Evolutionary conservation across 2,888 invertebrate species (phyloP).

Genomic region (Myathropa florea): DNA sequence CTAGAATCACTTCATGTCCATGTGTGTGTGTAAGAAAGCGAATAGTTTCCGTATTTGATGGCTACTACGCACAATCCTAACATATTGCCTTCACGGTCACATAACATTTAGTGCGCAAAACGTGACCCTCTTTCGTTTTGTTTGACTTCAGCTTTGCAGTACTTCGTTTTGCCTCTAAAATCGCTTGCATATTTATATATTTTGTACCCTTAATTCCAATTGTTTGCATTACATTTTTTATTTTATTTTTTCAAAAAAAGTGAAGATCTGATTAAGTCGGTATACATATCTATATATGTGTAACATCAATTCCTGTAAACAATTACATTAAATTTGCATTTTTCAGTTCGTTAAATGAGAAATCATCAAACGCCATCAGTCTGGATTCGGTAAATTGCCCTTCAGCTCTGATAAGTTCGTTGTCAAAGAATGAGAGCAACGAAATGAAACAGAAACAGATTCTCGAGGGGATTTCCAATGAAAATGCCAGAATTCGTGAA

Average conservation of each 20-base stretch:
- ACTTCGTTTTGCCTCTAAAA: slow-evolving; percentile 27
- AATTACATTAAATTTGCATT: background rate
- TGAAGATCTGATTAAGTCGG: background rate
- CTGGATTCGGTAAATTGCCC: slow-evolving; percentile 73
- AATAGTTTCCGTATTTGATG: background rate
- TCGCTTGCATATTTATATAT: slow-evolving; percentile 22
- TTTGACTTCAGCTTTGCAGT: slow-evolving; percentile 52
- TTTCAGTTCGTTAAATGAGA: slow-evolving; percentile 77
- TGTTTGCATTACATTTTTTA: slow-evolving; percentile 25
- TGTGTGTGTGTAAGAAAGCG: background rate
- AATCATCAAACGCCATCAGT: slow-evolving; percentile 73
- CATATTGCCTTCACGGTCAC: slow-evolving; percentile 12
- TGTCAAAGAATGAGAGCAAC: slow-evolving; percentile 56
- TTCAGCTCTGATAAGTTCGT: slow-evolving; percentile 40
- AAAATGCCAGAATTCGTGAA: slow-evolving; percentile 46
- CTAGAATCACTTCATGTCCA: background rate
- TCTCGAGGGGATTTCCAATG: slow-evolving; percentile 40
- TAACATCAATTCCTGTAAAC: background rate
- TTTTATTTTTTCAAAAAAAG: background rate
- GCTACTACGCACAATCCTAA: slow-evolving; percentile 45
- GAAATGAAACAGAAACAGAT: slow-evolving; percentile 65
- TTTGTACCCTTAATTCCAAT: slow-evolving; percentile 14
- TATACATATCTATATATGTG: background rate
- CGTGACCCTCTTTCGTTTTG: slow-evolving; percentile 38
- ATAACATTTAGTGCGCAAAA: slow-evolving; percentile 37